Base-by-base conservation (phyloP, 2,888 invertebrate species). In the Mechanitis mazaeus region DNA sequence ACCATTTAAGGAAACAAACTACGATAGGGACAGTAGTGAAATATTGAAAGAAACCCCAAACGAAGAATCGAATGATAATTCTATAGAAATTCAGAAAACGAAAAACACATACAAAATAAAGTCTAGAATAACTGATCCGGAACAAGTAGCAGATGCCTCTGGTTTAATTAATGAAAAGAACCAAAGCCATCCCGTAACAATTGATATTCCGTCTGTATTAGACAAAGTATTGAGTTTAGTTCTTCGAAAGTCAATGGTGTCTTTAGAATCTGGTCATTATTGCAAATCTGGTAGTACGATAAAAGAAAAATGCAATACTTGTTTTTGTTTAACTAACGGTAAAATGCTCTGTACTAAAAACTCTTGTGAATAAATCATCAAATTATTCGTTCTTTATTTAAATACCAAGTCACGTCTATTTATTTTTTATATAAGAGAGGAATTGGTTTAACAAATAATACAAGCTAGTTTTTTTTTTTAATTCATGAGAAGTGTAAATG, bases 321-420 rank as follows among this genome's bases (percentile, higher is more conserved):
- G 86, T 56, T 84, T 76, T 63, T 87, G 87, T 65, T 66, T 85
- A 68, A 78, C 76, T 45, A 85, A 82, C 61, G 75, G 74, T 2
- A 85, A 84, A 68, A 50, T 79, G 57, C 63, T 87, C 20, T 86
- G 87, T 69, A 81, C 84, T 20, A 69, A 75, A 56, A 79, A 77
- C 33, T 69, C 65, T 54, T 84, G 84, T 69, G 38, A 71, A 61
- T 71, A 67, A 72, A 66, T 46, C n/a, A 33, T 20, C 12, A 47
- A 56, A 64, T 53, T 20, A 20, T 20, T 20, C 20, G 20, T 20
- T 20, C 20, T 20, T 20, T 20, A 20, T 20, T 20, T 20, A 20
- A 20, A 20, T 20, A 20, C 20, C 0, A 20, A 0, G 20, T 1
- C 20, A 20, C 20, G 20, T 20, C 1, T 20, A 20, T 20, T 20